Evolutionary conservation across 2,797 vertebrate genomes (phyloP).

Genomic region (Prionace glauca): DNA sequence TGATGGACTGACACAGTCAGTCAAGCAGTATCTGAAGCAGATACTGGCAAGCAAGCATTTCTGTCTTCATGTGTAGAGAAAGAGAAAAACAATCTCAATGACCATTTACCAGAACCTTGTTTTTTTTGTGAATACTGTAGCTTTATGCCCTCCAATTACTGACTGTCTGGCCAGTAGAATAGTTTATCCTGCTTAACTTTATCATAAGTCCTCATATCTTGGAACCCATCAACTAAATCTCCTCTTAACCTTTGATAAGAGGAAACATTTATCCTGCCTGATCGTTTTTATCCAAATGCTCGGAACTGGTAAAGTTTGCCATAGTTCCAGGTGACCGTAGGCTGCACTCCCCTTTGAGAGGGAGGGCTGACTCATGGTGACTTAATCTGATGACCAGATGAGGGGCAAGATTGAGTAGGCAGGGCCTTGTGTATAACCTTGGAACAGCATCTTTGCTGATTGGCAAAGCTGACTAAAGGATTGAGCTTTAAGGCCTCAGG

Average conservation of each 20-base stretch:
- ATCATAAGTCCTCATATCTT: neutral
- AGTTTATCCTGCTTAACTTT: neutral
- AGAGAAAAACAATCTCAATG: neutral
- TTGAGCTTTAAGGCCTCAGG: neutral
- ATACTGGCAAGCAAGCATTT: no score
- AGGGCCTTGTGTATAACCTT: no score
- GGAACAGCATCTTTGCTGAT: neutral
- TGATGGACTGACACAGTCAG: neutral
- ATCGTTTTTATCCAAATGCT: neutral
- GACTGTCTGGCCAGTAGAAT: neutral
- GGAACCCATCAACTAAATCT: neutral
- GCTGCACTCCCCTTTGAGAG: no score
- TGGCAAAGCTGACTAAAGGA: neutral
- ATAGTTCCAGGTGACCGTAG: no score
- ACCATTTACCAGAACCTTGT: neutral
- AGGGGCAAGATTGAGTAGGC: no score
- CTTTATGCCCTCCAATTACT: neutral
- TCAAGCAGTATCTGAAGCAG: neutral
- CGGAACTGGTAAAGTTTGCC: neutral
- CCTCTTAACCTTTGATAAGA: neutral
- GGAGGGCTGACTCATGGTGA: no score
- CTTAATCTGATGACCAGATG: no score
- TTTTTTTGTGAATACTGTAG: no score
- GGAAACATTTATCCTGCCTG: neutral
- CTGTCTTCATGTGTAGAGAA: no score